Base-by-base conservation (phyloP, 1,140 invertebrate species). In the Hycleus phaleratus region DNA sequence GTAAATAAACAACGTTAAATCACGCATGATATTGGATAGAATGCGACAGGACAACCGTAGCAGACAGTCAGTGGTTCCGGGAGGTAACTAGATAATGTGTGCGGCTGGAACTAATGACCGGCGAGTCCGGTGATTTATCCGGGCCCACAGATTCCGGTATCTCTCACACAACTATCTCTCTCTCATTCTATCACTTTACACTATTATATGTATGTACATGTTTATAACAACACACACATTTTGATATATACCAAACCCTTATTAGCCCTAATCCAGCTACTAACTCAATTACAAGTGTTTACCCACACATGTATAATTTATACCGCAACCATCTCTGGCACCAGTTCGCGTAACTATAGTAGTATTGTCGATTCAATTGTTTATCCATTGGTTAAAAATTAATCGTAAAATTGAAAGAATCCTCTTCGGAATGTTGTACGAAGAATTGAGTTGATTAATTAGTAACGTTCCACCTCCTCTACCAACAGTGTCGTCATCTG, bases 91-190 rank as follows among this genome's bases (percentile, higher is more conserved):
- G 68, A 71, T 69, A 71, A 71, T 71, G 69, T 67, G 68, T 64
- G 63, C 62, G 67, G 68, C 64, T 69, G 63, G 58, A 71, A 68
- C 70, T 71, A 71, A 71, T 70, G 70, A 71, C 70, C 68, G 65
- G 63, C 69, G 63, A 69, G 68, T 68, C 68, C 68, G 65, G 70
- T 71, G 70, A 71, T 71, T 71, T 71, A 71, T 71, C 69, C 70
- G 59, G 63, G 63, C 62, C 60, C 65, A 50, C 66, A 65, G 61
- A 62, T 64, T 68, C 66, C 68, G 66, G 64, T 67, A 66, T 68
- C 68, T 46, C 45, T 66, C 65, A 18, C 18, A 18, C 32, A 4
- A 32, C 32, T 32, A 7, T 32, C 32, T 32, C 32, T 32, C 4
- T 62, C 5, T 44, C 5, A 5, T 5, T 12, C 4, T 59, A 39